phyloP scores from a whole-genome alignment of 2,797 vertebrate species.

The Paramormyrops hopkinsi region DNA sequence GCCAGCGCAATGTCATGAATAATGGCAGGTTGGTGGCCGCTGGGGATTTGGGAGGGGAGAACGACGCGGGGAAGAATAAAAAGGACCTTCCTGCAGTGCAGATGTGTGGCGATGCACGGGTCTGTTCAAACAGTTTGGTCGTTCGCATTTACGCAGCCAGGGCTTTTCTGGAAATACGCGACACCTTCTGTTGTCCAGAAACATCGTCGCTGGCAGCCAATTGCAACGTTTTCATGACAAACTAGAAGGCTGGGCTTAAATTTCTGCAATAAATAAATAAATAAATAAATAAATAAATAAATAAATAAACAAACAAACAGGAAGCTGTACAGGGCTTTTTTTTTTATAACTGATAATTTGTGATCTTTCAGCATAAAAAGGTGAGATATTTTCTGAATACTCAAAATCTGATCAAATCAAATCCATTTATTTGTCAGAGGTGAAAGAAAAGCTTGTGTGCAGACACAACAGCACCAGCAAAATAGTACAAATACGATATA shows the following conservation, averaged over 20 bases:
- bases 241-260: not conserved
- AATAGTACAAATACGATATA: not conserved
- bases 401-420: not conserved
- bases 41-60: constrained; percentile 58
- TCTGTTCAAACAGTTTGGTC: constrained; percentile 62
- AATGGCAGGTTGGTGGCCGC: constrained; percentile 58
- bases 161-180: constrained; percentile 51
- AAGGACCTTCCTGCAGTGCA: constrained; percentile 51
- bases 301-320: not conserved
- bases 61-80: constrained; percentile 35
- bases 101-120: constrained; percentile 63
- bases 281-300: too few species aligned
- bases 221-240: not conserved
- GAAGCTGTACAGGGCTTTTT: not conserved
- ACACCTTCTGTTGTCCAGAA: constrained; percentile 52
- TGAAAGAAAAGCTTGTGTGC: not conserved
- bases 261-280: not conserved
- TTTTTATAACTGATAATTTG: not conserved
- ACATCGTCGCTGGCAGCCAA: constrained; percentile 34
- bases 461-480: not conserved
- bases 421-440: not conserved
- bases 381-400: not conserved
- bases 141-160: constrained; percentile 17
- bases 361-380: not conserved
- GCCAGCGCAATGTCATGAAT: constrained; percentile 58